Evolutionary conservation across 2,888 invertebrate genomes (phyloP).

Genomic region (Nemapogon koenigi): DNA sequence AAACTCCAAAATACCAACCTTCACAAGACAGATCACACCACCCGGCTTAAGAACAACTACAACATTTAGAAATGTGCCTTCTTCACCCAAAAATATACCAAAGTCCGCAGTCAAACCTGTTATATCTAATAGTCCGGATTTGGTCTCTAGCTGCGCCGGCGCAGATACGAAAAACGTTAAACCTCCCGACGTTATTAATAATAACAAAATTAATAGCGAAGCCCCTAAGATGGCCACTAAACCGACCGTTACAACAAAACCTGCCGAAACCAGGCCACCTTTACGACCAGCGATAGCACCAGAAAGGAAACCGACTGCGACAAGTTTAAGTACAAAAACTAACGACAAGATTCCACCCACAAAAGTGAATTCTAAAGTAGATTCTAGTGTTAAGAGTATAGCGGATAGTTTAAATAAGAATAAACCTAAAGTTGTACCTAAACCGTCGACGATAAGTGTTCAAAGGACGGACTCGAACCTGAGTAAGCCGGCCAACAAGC

Average conservation of each 20-base stretch:
- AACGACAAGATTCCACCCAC: conserved; percentile 33
- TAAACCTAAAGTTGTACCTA: conserved; percentile 53
- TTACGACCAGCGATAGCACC: conserved; percentile 37
- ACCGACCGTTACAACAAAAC: conserved; percentile 43
- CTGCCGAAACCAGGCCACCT: conserved; percentile 44
- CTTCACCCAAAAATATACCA: conserved; percentile 38
- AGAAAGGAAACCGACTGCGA: conserved; percentile 47
- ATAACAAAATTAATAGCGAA: conserved; percentile 48
- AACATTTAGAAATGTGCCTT: conserved; percentile 45
- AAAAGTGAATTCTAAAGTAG: conserved; percentile 41
- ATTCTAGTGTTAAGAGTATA: conserved; percentile 46
- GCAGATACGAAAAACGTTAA: conserved; percentile 55
- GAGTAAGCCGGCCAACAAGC: conserved; percentile 47
- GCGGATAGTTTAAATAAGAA: conserved; percentile 57
- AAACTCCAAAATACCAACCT: conserved; percentile 53
- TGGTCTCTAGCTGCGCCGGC: conserved; percentile 75
- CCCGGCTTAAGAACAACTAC: conserved; percentile 52
- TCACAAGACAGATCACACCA: conserved; percentile 53
- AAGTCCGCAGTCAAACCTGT: conserved; percentile 36
- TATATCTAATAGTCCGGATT: conserved; percentile 70
- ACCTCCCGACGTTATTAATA: conserved; percentile 68
- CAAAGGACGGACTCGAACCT: conserved; percentile 35
- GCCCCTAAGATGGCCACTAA: conserved; percentile 54
- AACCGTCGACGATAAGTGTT: conserved; percentile 32
- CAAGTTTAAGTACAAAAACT: conserved; percentile 29